Evolutionary conservation across 2,113 vertebrate species (phyloP).

Genomic region (Pleuronectes platessa): DNA sequence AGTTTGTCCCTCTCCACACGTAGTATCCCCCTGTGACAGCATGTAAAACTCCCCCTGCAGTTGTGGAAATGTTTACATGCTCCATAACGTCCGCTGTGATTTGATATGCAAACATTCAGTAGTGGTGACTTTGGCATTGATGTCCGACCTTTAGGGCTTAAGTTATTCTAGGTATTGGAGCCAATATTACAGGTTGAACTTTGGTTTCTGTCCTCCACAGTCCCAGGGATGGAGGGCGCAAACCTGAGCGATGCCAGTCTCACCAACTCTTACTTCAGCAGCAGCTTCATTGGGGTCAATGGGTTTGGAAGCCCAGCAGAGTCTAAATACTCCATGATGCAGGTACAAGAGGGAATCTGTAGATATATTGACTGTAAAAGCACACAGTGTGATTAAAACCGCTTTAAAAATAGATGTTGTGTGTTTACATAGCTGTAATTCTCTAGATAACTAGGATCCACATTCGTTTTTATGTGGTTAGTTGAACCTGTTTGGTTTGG

Average conservation of each 20-base stretch:
- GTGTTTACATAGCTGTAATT: neutral
- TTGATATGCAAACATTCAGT: slow-evolving; percentile 19
- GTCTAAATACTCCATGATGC: slow-evolving; percentile 97
- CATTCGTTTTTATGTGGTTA: neutral
- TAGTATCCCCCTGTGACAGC: neutral
- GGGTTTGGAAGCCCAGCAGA: slow-evolving; percentile 98
- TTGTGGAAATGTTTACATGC: slow-evolving; percentile 54
- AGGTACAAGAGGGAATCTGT: slow-evolving; percentile 82
- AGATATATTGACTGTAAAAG: neutral
- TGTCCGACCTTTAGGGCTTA: neutral
- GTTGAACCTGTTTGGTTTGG: neutral
- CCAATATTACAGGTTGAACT: neutral
- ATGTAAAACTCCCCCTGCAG: slow-evolving; percentile 12
- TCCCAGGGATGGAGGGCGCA: slow-evolving; percentile 93
- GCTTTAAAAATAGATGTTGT: neutral
- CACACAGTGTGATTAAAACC: neutral
- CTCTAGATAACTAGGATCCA: neutral
- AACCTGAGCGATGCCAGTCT: slow-evolving; percentile 92
- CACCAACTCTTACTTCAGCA: slow-evolving; percentile 99
- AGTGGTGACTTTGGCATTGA: neutral
- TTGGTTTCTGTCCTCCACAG: slow-evolving; percentile 75
- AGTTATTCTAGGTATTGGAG: neutral
- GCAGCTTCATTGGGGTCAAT: slow-evolving; percentile 99
- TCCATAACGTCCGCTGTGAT: slow-evolving; percentile 33
- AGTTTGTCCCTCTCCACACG: neutral